Conservation (phyloP, 1,140 invertebrate species). For the Trichonephila clavata region DNA sequence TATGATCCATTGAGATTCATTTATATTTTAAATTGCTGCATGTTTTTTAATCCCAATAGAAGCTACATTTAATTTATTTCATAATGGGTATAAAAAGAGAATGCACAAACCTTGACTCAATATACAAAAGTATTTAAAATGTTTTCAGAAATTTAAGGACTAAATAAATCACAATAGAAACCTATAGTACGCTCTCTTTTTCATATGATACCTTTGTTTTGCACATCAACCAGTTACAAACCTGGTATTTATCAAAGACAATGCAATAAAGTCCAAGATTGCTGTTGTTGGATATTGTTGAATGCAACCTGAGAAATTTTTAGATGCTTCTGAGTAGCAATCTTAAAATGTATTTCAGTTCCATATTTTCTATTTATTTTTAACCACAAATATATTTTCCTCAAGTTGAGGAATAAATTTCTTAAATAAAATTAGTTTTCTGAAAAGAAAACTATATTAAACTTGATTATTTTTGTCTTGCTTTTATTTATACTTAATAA, state of each 20-base stretch:
- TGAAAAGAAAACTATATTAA: conserved; percentile 39
- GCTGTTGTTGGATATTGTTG: conserved; percentile 58
- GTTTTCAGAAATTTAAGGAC: too few relatives aligned
- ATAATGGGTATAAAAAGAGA: too few relatives aligned
- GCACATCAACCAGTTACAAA: neutral
- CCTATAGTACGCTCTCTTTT: conserved; percentile 17
- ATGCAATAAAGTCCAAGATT: conserved; percentile 66
- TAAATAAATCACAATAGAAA: too few relatives aligned
- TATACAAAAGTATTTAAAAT: too few relatives aligned
- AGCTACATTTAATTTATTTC: too few relatives aligned
- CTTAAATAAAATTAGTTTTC: conserved; percentile 69
- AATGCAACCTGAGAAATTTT: conserved; percentile 31
- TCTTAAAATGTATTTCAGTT: conserved; percentile 72
- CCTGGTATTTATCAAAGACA: conserved; percentile 18
- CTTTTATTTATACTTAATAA: too few relatives aligned
- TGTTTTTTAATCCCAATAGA: too few relatives aligned
- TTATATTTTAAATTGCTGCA: too few relatives aligned
- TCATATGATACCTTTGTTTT: conserved; percentile 29
- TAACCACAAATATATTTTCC: conserved; percentile 73
- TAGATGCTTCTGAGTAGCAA: conserved; percentile 59
- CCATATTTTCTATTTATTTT: conserved; percentile 73
- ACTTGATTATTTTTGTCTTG: conserved; percentile 15
- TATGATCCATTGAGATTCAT: too few relatives aligned
- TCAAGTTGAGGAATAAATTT: conserved; percentile 75
- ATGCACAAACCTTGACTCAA: too few relatives aligned